These are phyloP conservation scores for Heteromormyrus szaboi DNA, from an alignment of 2,797 vertebrate species.

Conservation along the genomic window DNA sequence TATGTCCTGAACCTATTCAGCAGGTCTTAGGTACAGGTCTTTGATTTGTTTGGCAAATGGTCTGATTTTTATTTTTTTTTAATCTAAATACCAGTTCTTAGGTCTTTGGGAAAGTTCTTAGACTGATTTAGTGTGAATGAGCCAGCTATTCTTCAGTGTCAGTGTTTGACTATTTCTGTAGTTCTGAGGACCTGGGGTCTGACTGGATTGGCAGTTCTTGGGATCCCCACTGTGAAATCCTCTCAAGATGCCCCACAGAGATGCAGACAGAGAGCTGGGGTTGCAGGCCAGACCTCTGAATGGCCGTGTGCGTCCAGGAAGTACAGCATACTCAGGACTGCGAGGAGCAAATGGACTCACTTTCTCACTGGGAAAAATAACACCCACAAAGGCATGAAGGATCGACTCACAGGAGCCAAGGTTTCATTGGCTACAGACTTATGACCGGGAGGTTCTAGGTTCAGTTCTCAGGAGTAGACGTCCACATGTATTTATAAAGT, in stretches of 20 bases:
- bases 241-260: not conserved
- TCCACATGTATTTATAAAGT: not conserved
- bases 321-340: not conserved
- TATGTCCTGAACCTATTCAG: not conserved
- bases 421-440: not conserved
- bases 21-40: not conserved
- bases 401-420: not conserved
- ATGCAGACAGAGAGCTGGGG: not conserved
- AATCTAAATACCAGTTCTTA: not conserved
- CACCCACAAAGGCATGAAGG: slow-evolving; percentile 52
- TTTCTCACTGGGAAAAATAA: not conserved
- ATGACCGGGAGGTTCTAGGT: not conserved
- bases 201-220: slow-evolving; percentile 59
- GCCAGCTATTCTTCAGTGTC: not conserved
- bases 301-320: not conserved
- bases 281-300: slow-evolving; percentile 3
- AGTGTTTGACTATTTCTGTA: not conserved
- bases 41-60: not conserved
- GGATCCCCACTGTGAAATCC: not conserved
- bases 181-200: slow-evolving; percentile 48
- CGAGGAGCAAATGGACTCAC: not conserved
- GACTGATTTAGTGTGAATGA: not conserved
- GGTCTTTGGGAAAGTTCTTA: not conserved
- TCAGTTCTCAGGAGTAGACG: not conserved
- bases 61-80: not conserved